phyloP scores from a whole-genome alignment of 2,797 vertebrate species.

The Gephyroberyx darwinii region DNA sequence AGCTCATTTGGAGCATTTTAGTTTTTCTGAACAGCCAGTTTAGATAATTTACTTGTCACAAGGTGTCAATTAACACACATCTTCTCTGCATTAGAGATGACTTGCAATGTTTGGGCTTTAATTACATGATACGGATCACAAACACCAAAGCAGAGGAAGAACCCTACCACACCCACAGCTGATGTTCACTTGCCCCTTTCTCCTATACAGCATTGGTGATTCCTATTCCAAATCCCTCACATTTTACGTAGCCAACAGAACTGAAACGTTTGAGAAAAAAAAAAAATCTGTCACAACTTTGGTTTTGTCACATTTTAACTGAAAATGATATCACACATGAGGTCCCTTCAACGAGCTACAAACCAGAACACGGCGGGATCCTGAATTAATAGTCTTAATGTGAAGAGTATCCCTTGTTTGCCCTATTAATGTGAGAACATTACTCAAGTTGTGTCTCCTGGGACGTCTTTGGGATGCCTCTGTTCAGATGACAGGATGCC shows the following conservation, averaged over 20 bases:
- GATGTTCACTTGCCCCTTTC: slow-evolving; percentile 43
- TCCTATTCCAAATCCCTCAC: slow-evolving; percentile 1
- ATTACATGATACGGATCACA: slow-evolving; percentile 77
- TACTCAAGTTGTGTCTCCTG: slow-evolving; percentile 66
- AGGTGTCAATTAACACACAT: slow-evolving; percentile 54
- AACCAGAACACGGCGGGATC: slow-evolving; percentile 16
- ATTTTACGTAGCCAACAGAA: not conserved
- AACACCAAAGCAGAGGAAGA: slow-evolving; percentile 68
- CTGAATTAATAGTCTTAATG: slow-evolving; percentile 47
- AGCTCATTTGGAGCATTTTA: slow-evolving; percentile 80
- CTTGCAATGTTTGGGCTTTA: slow-evolving; percentile 70
- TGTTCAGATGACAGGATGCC: slow-evolving; percentile 52
- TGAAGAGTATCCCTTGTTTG: slow-evolving; percentile 58
- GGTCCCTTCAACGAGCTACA: slow-evolving; percentile 26
- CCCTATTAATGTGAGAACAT: slow-evolving; percentile 71
- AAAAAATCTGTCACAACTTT: slow-evolving; percentile 8
- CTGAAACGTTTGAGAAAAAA: not conserved
- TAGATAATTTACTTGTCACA: slow-evolving; percentile 52
- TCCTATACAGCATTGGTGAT: slow-evolving; percentile 34
- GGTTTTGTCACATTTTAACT: not conserved
- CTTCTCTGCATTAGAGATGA: slow-evolving; percentile 47
- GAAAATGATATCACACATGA: slow-evolving; percentile 7
- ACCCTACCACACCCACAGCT: slow-evolving; percentile 49
- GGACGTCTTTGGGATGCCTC: slow-evolving; percentile 61
- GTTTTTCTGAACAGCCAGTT: slow-evolving; percentile 78